Percentiles rank a stretch among this genome's conserved stretches.
These are phyloP conservation scores for Potamilus streckersoni DNA, from an alignment of 1,140 invertebrate species.

Conservation along the genomic window DNA sequence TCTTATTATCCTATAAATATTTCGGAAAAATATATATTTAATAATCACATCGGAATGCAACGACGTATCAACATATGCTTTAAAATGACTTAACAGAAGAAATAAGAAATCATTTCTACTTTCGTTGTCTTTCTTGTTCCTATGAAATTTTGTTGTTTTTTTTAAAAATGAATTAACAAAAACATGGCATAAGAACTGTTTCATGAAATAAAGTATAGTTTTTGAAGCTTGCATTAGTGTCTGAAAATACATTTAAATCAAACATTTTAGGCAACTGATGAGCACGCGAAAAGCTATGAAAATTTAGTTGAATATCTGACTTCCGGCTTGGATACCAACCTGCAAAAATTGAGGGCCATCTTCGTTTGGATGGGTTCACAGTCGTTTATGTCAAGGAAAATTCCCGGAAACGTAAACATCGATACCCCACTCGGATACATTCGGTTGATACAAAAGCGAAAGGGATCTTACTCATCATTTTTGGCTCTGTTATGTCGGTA, in stretches of 20 bases:
- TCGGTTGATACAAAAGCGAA: conserved; percentile 11
- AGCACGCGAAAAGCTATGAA: conserved; percentile 12
- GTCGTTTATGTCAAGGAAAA: background rate
- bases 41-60: too few relatives aligned
- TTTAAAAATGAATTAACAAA: too few relatives aligned
- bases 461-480: conserved; percentile 19
- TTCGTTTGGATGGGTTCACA: conserved; percentile 25
- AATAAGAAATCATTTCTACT: too few relatives aligned
- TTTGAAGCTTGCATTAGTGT: background rate
- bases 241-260: too few relatives aligned
- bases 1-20: too few relatives aligned
- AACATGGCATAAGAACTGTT: too few relatives aligned
- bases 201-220: too few relatives aligned
- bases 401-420: conserved; percentile 2
- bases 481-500: conserved; percentile 25
- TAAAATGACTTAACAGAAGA: too few relatives aligned
- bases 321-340: conserved; percentile 6
- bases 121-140: too few relatives aligned
- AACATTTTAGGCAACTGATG: conserved; percentile 11
- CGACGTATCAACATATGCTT: too few relatives aligned
- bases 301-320: conserved; percentile 16
- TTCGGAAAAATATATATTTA: too few relatives aligned
- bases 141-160: too few relatives aligned
- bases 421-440: conserved; percentile 25
- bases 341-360: conserved; percentile 24